Evolutionary conservation across 1,140 invertebrate genomes (phyloP), one percentile per base, ranked within the genome.

Genomic region (Drosophila chauvacae): DNA sequence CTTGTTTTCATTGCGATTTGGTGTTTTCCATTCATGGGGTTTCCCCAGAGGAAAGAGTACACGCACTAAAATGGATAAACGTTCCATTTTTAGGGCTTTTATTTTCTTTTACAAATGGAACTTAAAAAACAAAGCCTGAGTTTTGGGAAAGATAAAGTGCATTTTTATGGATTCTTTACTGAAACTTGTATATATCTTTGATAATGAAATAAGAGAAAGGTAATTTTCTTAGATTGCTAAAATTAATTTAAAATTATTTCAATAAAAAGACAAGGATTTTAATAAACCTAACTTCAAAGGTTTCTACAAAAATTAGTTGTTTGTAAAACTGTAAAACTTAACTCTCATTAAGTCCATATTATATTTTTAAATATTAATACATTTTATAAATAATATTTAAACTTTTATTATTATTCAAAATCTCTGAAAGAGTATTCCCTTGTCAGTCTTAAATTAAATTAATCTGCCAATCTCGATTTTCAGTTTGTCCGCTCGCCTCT

Each of bases 1-100:
- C 66, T 72, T 71, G 66, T 72, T 59, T 72, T 72, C 66, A 42
- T 72, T 72, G 68, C 68, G 64, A 69, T 60, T 59, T 72, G 51
- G 65, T 57, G 63, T 48, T 57, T 69, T 69, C 28, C 42, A 42
- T 59, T 37, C 44, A 37, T 23, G 30, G 28, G 2, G 16, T 47
- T 35, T 26, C 30, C 66, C 45, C 7, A n/a, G 6, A n/a, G 64
- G 44, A 28, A 18, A 7, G 45, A 18, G 62, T 62, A 28, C 35
- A 47, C 61, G 13, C 66, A 44, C 53, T 42, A 72, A 50, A 55
- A 42, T 14, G 55, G 55, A 57, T 33, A 16, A 51, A 35, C 16
- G 20, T 16, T 41, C 2, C 4, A 9, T 23, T 37, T 23, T n/a
- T 4, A 1, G n/a, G 16, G n/a, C 16, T 28, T 50, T 33, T 30